Base-by-base conservation (phyloP, 2,888 invertebrate species). In the Cryptops parisi region DNA sequence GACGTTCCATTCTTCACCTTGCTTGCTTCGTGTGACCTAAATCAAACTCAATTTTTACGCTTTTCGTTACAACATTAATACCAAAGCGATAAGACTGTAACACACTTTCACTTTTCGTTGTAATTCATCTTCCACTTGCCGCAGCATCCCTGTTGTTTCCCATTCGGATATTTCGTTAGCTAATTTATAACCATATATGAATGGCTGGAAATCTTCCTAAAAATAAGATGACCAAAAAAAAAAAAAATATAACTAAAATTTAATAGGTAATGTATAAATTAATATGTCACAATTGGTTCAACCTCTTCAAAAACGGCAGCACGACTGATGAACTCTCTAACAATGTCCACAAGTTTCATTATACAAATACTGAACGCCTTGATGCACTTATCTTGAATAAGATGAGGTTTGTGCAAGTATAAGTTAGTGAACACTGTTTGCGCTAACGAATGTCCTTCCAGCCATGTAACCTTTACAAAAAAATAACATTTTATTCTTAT, bases 401-500 rank as follows among this genome's bases (percentile, higher is more conserved):
- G 76, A 63, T 83, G 79, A 0, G 94, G 93, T 60, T 89, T 84
- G 68, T 97, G 94, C 38, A 94, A 73, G 67, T 96, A 97, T 23
- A 96, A 77, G 69, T 94, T 94, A 24, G 93, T 96, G 67, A 96
- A 94, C 6, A 97, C 85, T 1, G 97, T 97, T 73, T 97, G 96
- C 4, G 93, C 94, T 59, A 96, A 75, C 0, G 89, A 91, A 66
- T 91, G 89, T 0, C 97, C 97, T 70, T 98, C 96, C 17, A 98
- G 69, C 96, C 97, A 98, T 0, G 96, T 93, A 0, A 93, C 68
- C 69, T 70, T 23, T 4, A 33, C 27, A 12, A n/a, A 45, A 33
- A 47, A n/a, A 27, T 25, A 47, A 24, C 47, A 21, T 3, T 4
- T 21, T 21, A 44, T 21, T 44, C 2, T 4, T 15, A 41, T n/a